Evolutionary conservation across 2,888 invertebrate species (phyloP).

Genomic region (Drepana falcataria): DNA sequence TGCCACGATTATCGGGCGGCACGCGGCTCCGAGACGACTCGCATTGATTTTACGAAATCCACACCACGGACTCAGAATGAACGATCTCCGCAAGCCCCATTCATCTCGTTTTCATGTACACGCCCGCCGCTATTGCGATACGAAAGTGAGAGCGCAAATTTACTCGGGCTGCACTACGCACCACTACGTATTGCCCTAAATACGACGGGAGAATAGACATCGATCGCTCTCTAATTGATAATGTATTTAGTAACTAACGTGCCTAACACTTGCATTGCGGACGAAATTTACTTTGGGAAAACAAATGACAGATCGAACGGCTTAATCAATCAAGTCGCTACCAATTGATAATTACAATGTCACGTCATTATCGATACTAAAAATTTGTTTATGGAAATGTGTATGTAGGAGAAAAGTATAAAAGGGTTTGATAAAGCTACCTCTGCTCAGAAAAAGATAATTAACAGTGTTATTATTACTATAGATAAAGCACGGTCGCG

Average conservation of each 20-base stretch:
- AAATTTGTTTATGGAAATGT: too few relatives aligned
- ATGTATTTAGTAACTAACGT: constrained; percentile 11
- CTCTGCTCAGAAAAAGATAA: too few relatives aligned
- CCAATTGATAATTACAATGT: too few relatives aligned
- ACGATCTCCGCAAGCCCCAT: constrained; percentile 69
- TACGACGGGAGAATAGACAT: constrained; percentile 48
- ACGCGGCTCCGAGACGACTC: constrained; percentile 59
- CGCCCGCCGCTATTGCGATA: constrained; percentile 64
- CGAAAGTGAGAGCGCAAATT: constrained; percentile 76
- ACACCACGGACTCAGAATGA: constrained; percentile 68
- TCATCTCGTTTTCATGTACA: constrained; percentile 77
- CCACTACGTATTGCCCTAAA: constrained; percentile 56
- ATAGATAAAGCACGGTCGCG: too few relatives aligned
- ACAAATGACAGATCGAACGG: too few relatives aligned
- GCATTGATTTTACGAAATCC: constrained; percentile 75
- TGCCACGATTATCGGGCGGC: constrained; percentile 62
- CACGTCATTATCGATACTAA: too few relatives aligned
- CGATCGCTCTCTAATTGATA: not conserved
- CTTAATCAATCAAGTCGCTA: too few relatives aligned
- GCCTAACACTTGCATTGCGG: not conserved
- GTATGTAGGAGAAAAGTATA: too few relatives aligned
- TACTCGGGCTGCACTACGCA: constrained; percentile 67
- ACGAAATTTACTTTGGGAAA: too few relatives aligned
- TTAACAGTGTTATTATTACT: too few relatives aligned
- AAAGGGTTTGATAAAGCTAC: too few relatives aligned